These are phyloP conservation scores for Tragelaphus eurycerus DNA, from an alignment of 2,797 vertebrate genomes.

Conservation along the genomic window DNA sequence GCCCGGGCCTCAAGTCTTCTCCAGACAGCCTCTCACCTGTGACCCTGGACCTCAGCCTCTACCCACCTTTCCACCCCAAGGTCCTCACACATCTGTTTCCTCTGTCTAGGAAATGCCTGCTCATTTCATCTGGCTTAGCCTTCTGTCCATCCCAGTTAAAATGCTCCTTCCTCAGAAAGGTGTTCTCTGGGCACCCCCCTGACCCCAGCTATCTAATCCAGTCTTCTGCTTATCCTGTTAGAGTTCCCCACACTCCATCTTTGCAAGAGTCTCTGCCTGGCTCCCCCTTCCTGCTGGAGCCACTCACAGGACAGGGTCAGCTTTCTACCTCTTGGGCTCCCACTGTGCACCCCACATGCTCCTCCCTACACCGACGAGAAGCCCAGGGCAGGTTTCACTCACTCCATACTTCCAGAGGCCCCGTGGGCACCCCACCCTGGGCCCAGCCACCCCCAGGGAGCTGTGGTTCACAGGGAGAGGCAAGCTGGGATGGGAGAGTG, in stretches of 20 bases:
- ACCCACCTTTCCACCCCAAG: neutral
- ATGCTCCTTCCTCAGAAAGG: neutral
- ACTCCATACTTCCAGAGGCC: neutral
- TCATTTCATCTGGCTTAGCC: neutral
- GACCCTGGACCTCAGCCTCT: neutral
- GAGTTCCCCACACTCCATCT: no score
- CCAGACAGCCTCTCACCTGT: neutral
- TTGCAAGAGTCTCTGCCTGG: neutral
- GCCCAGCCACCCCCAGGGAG: neutral
- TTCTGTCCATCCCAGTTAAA: neutral
- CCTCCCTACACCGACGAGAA: neutral
- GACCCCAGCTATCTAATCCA: no score
- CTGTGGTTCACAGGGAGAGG: no score
- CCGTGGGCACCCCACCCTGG: neutral
- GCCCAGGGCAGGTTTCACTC: neutral
- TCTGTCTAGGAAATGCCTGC: neutral
- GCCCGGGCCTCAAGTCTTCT: neutral
- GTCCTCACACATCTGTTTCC: neutral
- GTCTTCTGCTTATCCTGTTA: neutral
- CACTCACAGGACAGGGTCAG: neutral
- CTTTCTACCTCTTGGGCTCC: neutral
- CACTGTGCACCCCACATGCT: neutral
- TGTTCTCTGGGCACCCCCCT: neutral
- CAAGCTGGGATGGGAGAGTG: neutral
- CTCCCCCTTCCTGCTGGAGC: neutral